These are phyloP conservation scores for Apus apus DNA, from an alignment of 2,113 vertebrate species.

Conservation along the genomic window DNA sequence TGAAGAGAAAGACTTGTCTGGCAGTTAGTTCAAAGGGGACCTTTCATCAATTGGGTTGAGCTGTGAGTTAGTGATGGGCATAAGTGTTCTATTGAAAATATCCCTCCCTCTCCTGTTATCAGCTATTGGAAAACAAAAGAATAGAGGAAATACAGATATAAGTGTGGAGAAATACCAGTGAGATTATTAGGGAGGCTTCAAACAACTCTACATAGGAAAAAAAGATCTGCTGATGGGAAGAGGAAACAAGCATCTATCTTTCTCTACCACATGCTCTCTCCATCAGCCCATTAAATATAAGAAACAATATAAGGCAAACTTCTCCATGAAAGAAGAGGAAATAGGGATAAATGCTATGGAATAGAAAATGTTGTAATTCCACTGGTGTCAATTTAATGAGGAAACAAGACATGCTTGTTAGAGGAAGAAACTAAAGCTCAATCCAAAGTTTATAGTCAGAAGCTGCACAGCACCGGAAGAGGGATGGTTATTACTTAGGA, in stretches of 20 bases:
- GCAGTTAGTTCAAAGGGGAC: conserved; percentile 30
- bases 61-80: conserved; percentile 41
- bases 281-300: background rate
- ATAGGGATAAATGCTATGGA: background rate
- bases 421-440: conserved; percentile 6
- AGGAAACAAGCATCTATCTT: background rate
- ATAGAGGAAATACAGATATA: conserved; percentile 24
- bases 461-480: background rate
- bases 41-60: conserved; percentile 36
- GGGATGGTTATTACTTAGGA: background rate
- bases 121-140: conserved; percentile 43
- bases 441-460: background rate
- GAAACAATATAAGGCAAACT: background rate
- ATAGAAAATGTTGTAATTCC: background rate
- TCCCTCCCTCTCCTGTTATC: conserved; percentile 31
- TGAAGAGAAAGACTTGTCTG: conserved; percentile 17
- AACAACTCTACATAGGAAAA: conserved; percentile 1
- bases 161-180: conserved; percentile 40
- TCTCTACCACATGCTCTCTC: background rate
- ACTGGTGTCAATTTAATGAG: background rate
- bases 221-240: background rate
- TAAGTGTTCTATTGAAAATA: conserved; percentile 20
- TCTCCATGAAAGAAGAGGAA: background rate
- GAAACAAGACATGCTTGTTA: background rate
- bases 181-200: conserved; percentile 39